Evolutionary conservation across 2,797 vertebrate genomes (phyloP).

Genomic region (Sebastes hubbsi): DNA sequence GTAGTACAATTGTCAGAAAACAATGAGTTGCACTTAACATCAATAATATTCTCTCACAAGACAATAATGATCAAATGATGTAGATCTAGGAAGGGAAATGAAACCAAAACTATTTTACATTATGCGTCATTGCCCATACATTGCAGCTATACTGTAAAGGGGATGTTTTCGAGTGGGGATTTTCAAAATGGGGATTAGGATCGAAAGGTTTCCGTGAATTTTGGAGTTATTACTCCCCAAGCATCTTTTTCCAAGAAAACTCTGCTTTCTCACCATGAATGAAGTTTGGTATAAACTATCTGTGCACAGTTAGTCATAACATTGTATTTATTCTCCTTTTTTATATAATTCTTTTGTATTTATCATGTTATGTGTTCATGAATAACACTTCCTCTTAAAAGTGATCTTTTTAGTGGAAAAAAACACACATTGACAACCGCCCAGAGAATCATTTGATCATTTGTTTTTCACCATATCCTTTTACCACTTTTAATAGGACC

Average conservation of each 20-base stretch:
- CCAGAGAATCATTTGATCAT: background rate
- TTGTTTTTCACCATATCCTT: conserved; percentile 19
- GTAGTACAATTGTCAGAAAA: background rate
- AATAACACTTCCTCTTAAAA: background rate
- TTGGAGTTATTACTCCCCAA: background rate
- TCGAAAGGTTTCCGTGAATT: background rate
- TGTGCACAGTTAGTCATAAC: background rate
- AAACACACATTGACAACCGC: background rate
- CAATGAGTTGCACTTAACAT: background rate
- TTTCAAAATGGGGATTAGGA: background rate
- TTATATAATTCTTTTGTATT: background rate
- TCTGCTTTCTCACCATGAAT: background rate
- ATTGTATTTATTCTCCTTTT: background rate
- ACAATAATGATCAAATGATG: background rate
- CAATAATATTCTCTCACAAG: background rate
- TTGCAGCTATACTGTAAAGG: background rate
- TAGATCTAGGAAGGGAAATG: background rate
- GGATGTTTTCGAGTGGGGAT: background rate
- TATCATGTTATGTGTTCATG: background rate
- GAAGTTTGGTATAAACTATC: background rate
- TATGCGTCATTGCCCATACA: background rate
- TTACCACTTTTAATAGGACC: background rate
- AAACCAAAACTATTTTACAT: background rate
- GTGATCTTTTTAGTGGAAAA: background rate
- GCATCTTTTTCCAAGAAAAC: background rate